Evolutionary conservation across 2,888 invertebrate genomes (phyloP), one percentile per base, ranked within the genome.

Genomic region (Oscheius onirici): DNA sequence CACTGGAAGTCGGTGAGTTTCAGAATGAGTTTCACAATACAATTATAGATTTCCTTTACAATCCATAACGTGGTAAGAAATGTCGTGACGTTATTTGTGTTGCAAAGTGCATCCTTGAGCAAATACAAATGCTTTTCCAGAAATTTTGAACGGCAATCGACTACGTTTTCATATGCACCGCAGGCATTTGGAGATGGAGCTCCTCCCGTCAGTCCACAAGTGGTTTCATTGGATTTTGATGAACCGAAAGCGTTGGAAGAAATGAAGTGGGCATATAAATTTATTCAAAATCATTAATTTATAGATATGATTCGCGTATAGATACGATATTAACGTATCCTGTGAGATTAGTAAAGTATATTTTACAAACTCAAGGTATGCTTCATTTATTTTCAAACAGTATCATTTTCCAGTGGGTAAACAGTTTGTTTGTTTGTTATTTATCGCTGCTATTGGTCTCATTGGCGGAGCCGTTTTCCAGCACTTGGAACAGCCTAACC

Each of bases 401-500:
- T 46, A 28, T 52, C 11, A n/a, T n/a, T 28, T 28, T 70, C 65
- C 57, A 74, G 74, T 69, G 11, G 17, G 68, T n/a, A 75, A 75
- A 60, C 71, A 75, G 41, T 3, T 75, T 1, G 20, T 77, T 11
- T 58, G 73, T 10, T 15, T 75, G 2, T 22, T 68, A n/a, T 20
- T 73, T 15, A 46, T 78, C 22, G 67, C 73, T 0, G n/a, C 40
- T 24, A 73, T 77, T 40, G 76, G 63, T 3, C 28, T 78, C 11
- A 63, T 72, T 11, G 78, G 78, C 0, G 78, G 76, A 8, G 52
- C 63, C 20, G 49, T 78, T 17, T 78, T 78, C 57, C 58, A 66
- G 55, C 49, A 46, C 40, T 51, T 78, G 13, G 78, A 78, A 58
- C 46, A 44, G 8, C 75, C 71, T 2, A 58, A 58, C 20, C 58